These are phyloP conservation scores for Notamacropus eugenii DNA, from an alignment of 2,797 vertebrate species.

Conservation along the genomic window DNA sequence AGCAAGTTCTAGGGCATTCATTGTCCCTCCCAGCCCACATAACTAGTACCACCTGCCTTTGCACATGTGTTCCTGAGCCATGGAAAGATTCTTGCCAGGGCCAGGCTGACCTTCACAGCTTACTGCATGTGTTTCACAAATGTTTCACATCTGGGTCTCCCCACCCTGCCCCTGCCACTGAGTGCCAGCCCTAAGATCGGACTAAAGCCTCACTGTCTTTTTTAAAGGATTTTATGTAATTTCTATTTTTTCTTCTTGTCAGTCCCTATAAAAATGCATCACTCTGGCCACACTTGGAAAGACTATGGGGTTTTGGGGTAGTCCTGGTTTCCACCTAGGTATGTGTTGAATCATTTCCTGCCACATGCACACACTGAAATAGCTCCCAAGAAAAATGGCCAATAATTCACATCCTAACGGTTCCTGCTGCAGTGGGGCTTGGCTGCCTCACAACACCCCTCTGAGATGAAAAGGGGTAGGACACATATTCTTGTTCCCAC, in stretches of 20 bases:
- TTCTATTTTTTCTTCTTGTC: neutral
- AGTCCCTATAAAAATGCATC: neutral
- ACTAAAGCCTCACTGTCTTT: neutral
- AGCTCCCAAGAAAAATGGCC: neutral
- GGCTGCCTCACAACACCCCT: neutral
- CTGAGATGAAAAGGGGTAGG: neutral
- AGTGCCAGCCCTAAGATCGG: neutral
- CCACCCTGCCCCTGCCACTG: neutral
- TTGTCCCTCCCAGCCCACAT: conserved; percentile 23
- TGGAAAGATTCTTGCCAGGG: neutral
- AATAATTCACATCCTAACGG: neutral
- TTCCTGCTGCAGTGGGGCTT: neutral
- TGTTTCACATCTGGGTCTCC: neutral
- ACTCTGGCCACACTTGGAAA: neutral
- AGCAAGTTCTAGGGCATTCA: conserved; percentile 37
- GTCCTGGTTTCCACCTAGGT: neutral
- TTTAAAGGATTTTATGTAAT: neutral
- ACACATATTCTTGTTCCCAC: neutral
- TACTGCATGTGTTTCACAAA: conserved; percentile 21
- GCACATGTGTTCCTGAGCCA: neutral
- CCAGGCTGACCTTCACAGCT: conserved; percentile 21
- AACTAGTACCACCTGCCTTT: conserved; percentile 32
- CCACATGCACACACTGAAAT: neutral
- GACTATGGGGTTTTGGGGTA: neutral
- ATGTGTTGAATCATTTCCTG: conserved; percentile 6